Evolutionary conservation across 2,113 vertebrate genomes (phyloP).

Genomic region (rabbit (Oryctolagus cuniculus)): mOryCun1.1 NC_091441.1:89567501-89568000

Average conservation of each 20-base stretch:
- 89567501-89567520: no score
- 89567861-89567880: not conserved
- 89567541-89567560: no score
- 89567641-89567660: no score
- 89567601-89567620: no score
- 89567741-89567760: conserved; percentile 12
- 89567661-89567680: no score
- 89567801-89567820: not conserved
- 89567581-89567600: no score
- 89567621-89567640: no score
- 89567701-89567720: not conserved
- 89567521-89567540: no score
- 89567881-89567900: not conserved
- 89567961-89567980: not conserved
- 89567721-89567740: not conserved
- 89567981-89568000: not conserved
- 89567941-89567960: not conserved
- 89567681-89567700: no score
- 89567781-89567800: not conserved
- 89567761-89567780: not conserved
- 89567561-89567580: no score
- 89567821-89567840: not conserved
- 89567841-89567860: not conserved
- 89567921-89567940: not conserved
- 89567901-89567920: not conserved